Percentiles rank a stretch among this genome's conserved stretches.
Evolutionary conservation across 1,140 invertebrate genomes (phyloP).

Genomic region (Conus ventricosus): DNA sequence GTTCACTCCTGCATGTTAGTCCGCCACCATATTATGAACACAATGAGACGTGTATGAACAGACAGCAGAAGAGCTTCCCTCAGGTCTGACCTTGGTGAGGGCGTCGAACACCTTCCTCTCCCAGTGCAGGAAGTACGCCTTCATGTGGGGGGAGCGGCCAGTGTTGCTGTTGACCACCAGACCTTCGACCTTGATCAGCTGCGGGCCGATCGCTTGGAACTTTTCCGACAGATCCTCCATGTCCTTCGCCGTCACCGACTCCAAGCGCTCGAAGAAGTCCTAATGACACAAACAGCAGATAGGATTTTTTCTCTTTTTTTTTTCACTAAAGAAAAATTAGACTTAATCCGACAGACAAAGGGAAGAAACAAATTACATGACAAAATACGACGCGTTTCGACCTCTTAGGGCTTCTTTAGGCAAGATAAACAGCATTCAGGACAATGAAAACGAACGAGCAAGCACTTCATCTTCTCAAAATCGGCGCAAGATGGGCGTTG

Average conservation of each 20-base stretch:
- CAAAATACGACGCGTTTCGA: too few species aligned
- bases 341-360: too few species aligned
- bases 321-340: too few species aligned
- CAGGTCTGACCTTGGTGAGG: slow-evolving; percentile 53
- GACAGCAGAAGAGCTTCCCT: too few species aligned
- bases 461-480: too few species aligned
- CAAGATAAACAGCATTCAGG: too few species aligned
- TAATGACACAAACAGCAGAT: slow-evolving; percentile 55
- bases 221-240: slow-evolving; percentile 75
- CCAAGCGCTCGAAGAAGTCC: slow-evolving; percentile 81
- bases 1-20: too few species aligned
- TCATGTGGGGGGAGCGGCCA: slow-evolving; percentile 32
- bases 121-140: slow-evolving; percentile 71
- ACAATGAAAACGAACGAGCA: too few species aligned
- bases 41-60: too few species aligned
- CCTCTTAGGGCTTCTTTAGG: too few species aligned
- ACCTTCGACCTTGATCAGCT: slow-evolving; percentile 87
- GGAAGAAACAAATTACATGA: not conserved
- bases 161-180: slow-evolving; percentile 67
- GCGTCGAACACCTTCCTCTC: slow-evolving; percentile 70
- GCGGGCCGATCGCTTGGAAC: slow-evolving; percentile 83
- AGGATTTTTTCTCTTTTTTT: not conserved
- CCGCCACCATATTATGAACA: too few species aligned
- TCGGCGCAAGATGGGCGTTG: too few species aligned
- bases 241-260: slow-evolving; percentile 79